phyloP scores from a whole-genome alignment of 2,797 vertebrate species.

The Threskiornis aethiopicus region DNA sequence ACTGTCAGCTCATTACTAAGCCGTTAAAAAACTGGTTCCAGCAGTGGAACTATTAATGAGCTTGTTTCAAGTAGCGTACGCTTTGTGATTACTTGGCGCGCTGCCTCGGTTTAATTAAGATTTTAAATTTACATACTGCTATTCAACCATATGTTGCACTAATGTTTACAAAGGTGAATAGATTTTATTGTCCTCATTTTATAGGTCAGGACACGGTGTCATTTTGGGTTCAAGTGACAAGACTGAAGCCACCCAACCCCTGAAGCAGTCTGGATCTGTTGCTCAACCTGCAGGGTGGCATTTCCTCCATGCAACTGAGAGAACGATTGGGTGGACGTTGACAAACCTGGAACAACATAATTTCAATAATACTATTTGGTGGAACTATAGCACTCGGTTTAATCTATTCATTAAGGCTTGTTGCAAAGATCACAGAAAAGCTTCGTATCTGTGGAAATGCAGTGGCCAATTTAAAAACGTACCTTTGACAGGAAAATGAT shows the following conservation, averaged over 20 bases:
- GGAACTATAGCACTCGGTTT: background rate
- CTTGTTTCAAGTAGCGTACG: background rate
- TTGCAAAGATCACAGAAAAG: background rate
- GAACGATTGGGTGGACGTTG: background rate
- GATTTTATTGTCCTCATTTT: background rate
- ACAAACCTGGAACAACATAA: background rate
- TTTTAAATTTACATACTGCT: background rate
- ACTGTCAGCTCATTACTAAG: background rate
- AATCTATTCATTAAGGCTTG: background rate
- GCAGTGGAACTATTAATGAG: background rate
- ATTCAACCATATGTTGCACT: background rate
- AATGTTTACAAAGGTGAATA: conserved; percentile 8
- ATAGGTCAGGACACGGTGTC: background rate
- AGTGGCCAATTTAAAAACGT: background rate
- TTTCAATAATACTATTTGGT: background rate
- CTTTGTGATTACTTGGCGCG: background rate
- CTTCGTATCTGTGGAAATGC: background rate
- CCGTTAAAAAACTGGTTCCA: conserved; percentile 15
- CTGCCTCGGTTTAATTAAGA: conserved; percentile 9
- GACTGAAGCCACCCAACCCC: background rate
- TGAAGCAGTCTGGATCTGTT: background rate
- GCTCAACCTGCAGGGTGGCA: background rate
- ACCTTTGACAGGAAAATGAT: background rate
- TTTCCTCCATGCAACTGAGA: background rate
- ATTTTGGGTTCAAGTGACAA: background rate